Percentiles rank a stretch among this genome's conserved stretches.
Conservation (phyloP, 2,888 invertebrate species). For the Tolmerus cingulatus region DNA sequence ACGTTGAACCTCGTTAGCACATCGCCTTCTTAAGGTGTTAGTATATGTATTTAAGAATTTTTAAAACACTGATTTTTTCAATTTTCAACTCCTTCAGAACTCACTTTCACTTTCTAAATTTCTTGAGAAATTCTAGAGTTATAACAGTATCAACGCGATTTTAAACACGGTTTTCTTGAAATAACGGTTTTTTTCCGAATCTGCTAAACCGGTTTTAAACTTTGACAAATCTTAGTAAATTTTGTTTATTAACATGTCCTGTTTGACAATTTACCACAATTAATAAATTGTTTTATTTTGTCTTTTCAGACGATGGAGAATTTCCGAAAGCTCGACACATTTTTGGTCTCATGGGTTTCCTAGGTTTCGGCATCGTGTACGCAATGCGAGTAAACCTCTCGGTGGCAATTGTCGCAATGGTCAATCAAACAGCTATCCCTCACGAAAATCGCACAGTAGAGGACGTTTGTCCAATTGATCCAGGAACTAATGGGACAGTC, state of each 20-base stretch:
- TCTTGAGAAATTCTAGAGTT: too few species aligned
- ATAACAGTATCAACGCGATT: too few species aligned
- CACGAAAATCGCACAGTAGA: conserved; percentile 67
- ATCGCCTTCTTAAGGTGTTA: too few species aligned
- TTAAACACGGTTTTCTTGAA: too few species aligned
- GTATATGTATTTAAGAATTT: too few species aligned
- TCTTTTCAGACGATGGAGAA: conserved; percentile 51
- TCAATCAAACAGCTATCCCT: conserved; percentile 75
- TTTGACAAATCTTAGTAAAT: neutral
- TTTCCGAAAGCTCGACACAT: conserved; percentile 74
- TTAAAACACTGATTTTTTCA: too few species aligned
- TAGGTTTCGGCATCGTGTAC: conserved; percentile 89
- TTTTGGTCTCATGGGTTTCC: conserved; percentile 83
- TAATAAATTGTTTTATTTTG: neutral
- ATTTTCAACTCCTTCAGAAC: too few species aligned
- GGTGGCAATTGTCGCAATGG: conserved; percentile 95
- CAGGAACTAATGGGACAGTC: conserved; percentile 62
- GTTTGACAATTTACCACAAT: neutral
- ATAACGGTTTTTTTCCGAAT: too few species aligned
- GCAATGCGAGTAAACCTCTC: conserved; percentile 91
- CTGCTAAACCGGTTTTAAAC: too few species aligned
- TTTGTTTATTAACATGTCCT: neutral
- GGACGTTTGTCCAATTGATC: conserved; percentile 69
- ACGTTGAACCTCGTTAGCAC: too few species aligned
- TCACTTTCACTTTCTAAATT: too few species aligned